phyloP scores from a whole-genome alignment of 2,797 vertebrate genomes.

The Dicrostonyx torquatus region DNA sequence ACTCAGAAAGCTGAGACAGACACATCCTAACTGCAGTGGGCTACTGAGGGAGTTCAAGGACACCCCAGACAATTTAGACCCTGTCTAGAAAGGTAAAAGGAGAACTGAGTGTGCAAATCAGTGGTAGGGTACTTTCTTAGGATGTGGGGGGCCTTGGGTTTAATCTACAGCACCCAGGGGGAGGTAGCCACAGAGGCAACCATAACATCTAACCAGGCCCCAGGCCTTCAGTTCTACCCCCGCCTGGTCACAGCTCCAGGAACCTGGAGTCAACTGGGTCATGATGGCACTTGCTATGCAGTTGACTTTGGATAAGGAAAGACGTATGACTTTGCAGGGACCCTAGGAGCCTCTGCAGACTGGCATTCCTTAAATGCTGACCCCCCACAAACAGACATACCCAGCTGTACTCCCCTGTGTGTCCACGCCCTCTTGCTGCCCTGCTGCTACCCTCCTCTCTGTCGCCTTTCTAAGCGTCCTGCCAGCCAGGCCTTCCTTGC shows the following conservation, averaged over 20 bases:
- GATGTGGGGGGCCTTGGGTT: neutral
- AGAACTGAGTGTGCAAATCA: neutral
- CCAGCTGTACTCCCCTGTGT: too few species aligned
- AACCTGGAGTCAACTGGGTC: neutral
- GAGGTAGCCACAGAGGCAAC: neutral
- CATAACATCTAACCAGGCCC: neutral
- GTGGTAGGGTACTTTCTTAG: neutral
- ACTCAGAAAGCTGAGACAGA: neutral
- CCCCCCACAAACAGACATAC: neutral
- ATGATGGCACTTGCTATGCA: neutral
- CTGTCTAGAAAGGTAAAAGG: neutral
- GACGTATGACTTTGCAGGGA: neutral
- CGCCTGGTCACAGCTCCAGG: neutral
- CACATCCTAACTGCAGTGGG: neutral
- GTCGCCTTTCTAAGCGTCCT: neutral
- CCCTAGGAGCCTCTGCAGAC: neutral
- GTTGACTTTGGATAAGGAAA: neutral
- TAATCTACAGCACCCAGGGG: neutral
- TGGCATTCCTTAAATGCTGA: neutral
- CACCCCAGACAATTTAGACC: neutral
- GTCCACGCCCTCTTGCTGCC: neutral
- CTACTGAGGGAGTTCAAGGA: neutral
- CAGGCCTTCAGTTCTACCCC: neutral
- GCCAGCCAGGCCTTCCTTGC: neutral
- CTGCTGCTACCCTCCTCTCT: fast-evolving